Evolutionary conservation across 2,113 vertebrate genomes (phyloP), one percentile per base, ranked within the genome.

Genomic region (Todiramphus chloris): DNA sequence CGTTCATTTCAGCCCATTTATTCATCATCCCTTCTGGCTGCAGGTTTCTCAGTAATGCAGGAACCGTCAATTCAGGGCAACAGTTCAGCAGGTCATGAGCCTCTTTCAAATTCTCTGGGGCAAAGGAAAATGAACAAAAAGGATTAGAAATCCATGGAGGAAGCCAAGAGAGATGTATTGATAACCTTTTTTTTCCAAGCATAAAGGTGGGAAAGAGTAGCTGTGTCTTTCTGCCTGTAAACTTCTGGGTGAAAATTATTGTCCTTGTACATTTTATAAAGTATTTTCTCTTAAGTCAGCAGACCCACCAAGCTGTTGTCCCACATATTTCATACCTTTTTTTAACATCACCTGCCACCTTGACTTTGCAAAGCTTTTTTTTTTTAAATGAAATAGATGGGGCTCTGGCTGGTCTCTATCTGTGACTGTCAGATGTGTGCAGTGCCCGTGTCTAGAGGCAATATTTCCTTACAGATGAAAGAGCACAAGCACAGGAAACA

Each of bases 321-420:
- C 8, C 21, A 30, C 0, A 2, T 35, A 5, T 56, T 83, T 56
- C 46, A 39, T 35, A 9, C 3, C 1, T 9, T 4, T 11, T 69
- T 94, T 77, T 56, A 77, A 13, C 63, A 62, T 23, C 27, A 69
- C 3, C 14, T 67, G 8, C 13, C 28, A 11, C 13, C 68, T 41
- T 64, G 46, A 63, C 58, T 62, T 60, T 66, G 46, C 48, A 59
- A 70, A 67, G 5, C 24, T 53, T 84, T 60, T 35, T 60, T 35
- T 27, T 69, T 46, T 46, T 41, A 83, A 72, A 60, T 11, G 13
- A 82, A 55, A 44, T 10, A 50, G 13, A n/a, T 16, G 24, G 24
- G 24, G 4, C 1, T 58, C 41, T 87, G 66, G 28, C 9, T 88
- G n/a, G 28, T 64, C 41, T 59, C 44, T 76, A 31, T 27, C 55